phyloP scores from a whole-genome alignment of 2,888 invertebrate species.

The Gasteruption jaculator region DNA sequence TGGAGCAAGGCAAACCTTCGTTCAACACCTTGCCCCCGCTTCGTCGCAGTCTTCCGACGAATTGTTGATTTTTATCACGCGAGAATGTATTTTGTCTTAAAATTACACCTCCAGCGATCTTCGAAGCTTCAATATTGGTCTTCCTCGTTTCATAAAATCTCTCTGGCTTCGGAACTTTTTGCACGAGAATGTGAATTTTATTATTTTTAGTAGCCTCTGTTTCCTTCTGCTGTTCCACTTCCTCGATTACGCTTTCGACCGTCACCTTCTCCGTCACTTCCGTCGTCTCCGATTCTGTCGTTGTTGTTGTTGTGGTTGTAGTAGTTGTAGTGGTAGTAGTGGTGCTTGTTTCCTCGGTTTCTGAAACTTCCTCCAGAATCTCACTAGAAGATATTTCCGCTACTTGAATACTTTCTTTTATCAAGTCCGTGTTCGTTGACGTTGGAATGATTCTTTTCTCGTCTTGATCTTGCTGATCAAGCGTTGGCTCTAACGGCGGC shows the following conservation, averaged over 20 bases:
- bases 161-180: background rate
- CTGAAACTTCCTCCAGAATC: constrained; percentile 23
- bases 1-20: constrained; percentile 16
- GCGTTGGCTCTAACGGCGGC: no score
- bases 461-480: no score
- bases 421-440: no score
- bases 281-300: background rate
- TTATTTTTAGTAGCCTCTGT: background rate
- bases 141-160: background rate
- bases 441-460: no score
- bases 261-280: background rate
- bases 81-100: constrained; percentile 29
- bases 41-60: constrained; percentile 11
- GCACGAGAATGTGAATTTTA: background rate
- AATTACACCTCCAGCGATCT: no score
- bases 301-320: no score
- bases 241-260: background rate
- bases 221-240: background rate
- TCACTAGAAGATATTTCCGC: constrained; percentile 43
- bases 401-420: constrained; percentile 36
- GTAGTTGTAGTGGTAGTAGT: background rate
- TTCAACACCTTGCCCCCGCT: constrained; percentile 1
- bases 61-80: constrained; percentile 23
- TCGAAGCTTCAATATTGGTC: no score
- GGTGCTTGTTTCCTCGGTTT: constrained; percentile 5